Evolutionary conservation across 2,797 vertebrate genomes (phyloP), one percentile per base, ranked within the genome.

Genomic region (Malacoctenus gilli): DNA sequence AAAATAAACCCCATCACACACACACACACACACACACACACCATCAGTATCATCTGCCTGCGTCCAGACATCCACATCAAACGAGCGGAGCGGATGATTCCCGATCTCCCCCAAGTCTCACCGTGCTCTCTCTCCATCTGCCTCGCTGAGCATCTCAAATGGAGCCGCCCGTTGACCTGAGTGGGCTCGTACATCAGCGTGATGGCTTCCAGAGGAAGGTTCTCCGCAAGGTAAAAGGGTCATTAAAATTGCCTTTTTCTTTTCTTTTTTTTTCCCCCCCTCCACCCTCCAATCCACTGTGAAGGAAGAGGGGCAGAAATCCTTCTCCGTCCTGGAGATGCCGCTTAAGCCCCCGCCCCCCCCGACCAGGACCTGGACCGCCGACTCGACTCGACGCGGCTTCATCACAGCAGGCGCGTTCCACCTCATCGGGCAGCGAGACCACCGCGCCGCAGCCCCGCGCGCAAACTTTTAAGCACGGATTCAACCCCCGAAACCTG

Each of bases 91-190:
- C 44, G 59, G 54, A 66, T 66, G 75, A 80, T 71, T 82, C 63
- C 59, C 51, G 57, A 13, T 63, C 63, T 60, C 65, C 74, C 59
- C 62, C 18, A 58, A 60, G 58, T 66, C 76, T 70, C 55, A 57
- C 76, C 67, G 65, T 67, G 60, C 69, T 67, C 18, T 70, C 69
- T 67, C 30, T 59, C 23, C 53, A 55, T 83, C 76, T 75, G 78
- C 72, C 63, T 79, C 47, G 20, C 74, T 67, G 77, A 85, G 70
- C 77, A 56, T 72, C 67, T 40, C 55, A 75, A 83, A 79, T 79
- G 75, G 64, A 76, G 66, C 53, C 75, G 72, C 69, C 80, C 75
- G 69, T 25, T 82, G 84, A 85, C 84, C 82, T 68, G 77, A 79
- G 77, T n/a, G 28, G 41, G 58, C 60, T 69, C 60, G 5, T 83